Conservation (phyloP, 2,113 vertebrate genomes). For the Dicrurus megarhynchus region DNA sequence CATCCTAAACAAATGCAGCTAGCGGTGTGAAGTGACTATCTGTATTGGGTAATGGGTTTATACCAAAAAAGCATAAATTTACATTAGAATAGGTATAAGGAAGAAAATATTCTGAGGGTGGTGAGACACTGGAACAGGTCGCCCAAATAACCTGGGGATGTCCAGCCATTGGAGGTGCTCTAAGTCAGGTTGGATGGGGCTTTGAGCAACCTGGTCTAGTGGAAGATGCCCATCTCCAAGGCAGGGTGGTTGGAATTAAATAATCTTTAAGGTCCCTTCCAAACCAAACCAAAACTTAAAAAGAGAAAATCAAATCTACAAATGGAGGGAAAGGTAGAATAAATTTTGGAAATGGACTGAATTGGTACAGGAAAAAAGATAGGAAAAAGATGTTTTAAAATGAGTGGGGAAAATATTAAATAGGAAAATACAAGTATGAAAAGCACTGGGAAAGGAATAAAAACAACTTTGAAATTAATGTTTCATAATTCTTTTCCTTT, state of each 20-base stretch:
- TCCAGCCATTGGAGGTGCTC: neutral
- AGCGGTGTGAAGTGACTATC: neutral
- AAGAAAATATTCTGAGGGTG: neutral
- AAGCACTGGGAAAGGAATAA: neutral
- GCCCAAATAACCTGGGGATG: neutral
- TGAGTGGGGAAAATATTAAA: neutral
- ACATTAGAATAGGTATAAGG: neutral
- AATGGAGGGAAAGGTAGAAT: neutral
- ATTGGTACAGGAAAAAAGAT: neutral
- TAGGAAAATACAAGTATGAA: neutral
- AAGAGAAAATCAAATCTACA: neutral
- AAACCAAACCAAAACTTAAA: neutral
- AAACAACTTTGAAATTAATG: neutral
- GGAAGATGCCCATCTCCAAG: neutral
- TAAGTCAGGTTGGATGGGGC: neutral
- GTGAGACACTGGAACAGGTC: neutral
- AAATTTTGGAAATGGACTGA: neutral
- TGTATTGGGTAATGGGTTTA: accelerated
- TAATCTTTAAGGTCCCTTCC: neutral
- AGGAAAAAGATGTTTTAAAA: neutral
- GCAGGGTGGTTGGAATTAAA: accelerated
- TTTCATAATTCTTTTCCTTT: neutral
- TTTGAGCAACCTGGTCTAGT: neutral
- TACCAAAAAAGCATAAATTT: accelerated
- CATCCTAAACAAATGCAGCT: neutral